Conservation (phyloP, 1,140 invertebrate species). For the Temnothorax curvispinosus region DNA sequence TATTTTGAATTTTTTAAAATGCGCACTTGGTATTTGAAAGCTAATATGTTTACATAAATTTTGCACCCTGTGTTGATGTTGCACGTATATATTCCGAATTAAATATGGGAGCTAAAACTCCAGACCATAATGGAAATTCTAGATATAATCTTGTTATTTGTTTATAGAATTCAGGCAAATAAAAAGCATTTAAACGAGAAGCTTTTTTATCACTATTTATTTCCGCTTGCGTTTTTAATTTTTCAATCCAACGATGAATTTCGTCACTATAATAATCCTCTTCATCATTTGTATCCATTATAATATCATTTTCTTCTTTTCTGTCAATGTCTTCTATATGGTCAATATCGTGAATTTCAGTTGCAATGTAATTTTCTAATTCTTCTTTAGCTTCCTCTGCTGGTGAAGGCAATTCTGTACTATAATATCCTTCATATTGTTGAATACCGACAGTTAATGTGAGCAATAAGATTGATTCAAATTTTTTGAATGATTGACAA, state of each 20-base stretch:
- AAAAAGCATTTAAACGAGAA: neutral
- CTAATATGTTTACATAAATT: too few species aligned
- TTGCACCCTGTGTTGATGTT: too few species aligned
- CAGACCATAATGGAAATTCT: too few species aligned
- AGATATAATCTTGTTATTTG: too few species aligned
- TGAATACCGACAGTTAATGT: slow-evolving; percentile 15
- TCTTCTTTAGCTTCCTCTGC: neutral
- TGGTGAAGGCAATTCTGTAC: neutral
- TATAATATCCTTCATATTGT: slow-evolving; percentile 17
- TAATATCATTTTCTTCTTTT: neutral
- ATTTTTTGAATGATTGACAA: neutral
- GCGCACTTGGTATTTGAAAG: too few species aligned
- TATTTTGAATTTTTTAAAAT: too few species aligned
- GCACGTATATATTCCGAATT: too few species aligned
- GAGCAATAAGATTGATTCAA: slow-evolving; percentile 10
- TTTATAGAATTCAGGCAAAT: too few species aligned
- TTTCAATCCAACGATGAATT: neutral
- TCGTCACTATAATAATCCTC: neutral
- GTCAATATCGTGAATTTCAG: neutral
- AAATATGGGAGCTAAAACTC: too few species aligned
- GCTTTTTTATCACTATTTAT: slow-evolving; percentile 14
- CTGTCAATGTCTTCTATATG: neutral
- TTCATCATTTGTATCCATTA: neutral
- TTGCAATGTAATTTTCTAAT: neutral
- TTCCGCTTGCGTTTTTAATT: neutral